Base-by-base conservation (phyloP, 2,888 invertebrate species). In the Caenorhabditis sp. region DNA sequence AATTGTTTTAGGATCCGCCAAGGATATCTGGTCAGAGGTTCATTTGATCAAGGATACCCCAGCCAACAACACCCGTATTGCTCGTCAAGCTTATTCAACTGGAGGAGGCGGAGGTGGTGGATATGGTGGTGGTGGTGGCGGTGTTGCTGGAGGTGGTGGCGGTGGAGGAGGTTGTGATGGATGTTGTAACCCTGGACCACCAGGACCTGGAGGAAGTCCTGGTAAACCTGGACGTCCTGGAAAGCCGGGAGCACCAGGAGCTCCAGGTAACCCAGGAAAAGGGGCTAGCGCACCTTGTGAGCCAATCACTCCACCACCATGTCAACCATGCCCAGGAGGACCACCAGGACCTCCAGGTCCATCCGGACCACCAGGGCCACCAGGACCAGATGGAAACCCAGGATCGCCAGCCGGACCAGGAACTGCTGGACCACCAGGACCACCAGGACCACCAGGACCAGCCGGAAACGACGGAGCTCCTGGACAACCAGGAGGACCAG, bases 21-120 rank as follows among this genome's bases (percentile, higher is more conserved):
- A 83, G 63, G 85, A 85, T 71, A 86, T 86, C 78, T 86, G 85
- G 85, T 71, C 83, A 21, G 86, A 86, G 69, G 85, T 86, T 54
- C 83, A 81, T 64, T 64, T 80, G 26, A 80, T 86, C 63, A 86
- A 85, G 71, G 77, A 75, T 52, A 70, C 83, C 43, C 82, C 81
- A 27, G 66, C 72, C 43, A 67, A 77, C 59, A 81, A 65, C 75
- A 74, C 81, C 58, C 72, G 78, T 61, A 80, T 84, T 49, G 82
- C 83, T 57, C 80, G 86, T 72, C 86, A 86, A 69, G 71, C 83
- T 26, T 75, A 75, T 56, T 49, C 56, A 21, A 67, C 69, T 49
- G 76, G 73, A 57, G 67, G 75, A 67, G 67, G 67, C 43, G 78
- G 63, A 50, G 78, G 76, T 59, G 70, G 70, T 27, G 76, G 72